These are phyloP conservation scores for Phenganax stokvisi DNA, from an alignment of 92 coral and sea anemone genomes.

Conservation along the genomic window DNA sequence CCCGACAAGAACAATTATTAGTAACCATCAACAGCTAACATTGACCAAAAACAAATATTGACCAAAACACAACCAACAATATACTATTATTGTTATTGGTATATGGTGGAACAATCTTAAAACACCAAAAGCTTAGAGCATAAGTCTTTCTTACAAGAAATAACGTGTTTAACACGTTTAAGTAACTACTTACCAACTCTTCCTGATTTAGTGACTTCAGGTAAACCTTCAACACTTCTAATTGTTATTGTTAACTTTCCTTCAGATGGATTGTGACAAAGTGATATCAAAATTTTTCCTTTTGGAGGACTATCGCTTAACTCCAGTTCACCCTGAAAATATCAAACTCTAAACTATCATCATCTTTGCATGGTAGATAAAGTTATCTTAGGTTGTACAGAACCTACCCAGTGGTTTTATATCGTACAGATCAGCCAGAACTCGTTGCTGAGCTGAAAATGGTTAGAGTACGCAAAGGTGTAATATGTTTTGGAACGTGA, in stretches of 20 bases:
- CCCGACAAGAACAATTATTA: too few species aligned
- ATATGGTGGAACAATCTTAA: too few species aligned
- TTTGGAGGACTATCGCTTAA: background rate
- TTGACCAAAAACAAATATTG: too few species aligned
- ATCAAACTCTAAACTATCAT: background rate
- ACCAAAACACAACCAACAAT: too few species aligned
- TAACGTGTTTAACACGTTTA: background rate
- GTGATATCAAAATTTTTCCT: slow-evolving; percentile 68
- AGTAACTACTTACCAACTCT: slow-evolving; percentile 29
- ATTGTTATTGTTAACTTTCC: slow-evolving; percentile 65
- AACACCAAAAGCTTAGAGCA: background rate
- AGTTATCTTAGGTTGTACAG: background rate
- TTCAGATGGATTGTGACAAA: slow-evolving; percentile 85
- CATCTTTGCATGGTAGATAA: background rate
- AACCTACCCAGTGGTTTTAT: background rate
- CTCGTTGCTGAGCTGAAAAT: background rate
- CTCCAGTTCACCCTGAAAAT: slow-evolving; percentile 17
- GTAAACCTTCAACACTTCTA: slow-evolving; percentile 65
- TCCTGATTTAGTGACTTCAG: slow-evolving; percentile 39
- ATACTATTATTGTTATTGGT: too few species aligned
- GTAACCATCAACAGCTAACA: too few species aligned
- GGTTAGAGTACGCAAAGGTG: background rate
- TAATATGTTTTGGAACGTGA: background rate
- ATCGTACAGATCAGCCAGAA: background rate
- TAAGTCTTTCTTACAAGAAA: background rate